Evolutionary conservation across 2,113 vertebrate genomes (phyloP), one percentile per base, ranked within the genome.

Genomic region (Actenoides hombroni): DNA sequence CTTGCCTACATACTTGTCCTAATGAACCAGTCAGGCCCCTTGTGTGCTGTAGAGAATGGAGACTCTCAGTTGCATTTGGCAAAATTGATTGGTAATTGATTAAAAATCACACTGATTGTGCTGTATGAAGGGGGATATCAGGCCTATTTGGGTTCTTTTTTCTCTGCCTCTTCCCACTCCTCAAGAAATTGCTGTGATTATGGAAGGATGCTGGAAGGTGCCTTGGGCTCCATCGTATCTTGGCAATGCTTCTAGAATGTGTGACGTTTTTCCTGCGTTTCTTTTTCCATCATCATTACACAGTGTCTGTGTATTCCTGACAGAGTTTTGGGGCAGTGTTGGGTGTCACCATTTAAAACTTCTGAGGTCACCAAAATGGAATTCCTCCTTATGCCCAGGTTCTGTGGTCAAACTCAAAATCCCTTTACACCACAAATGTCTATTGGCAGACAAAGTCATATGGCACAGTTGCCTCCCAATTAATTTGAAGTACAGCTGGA

Each of bases 201-300:
- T 26, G 28, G 65, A 78, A 67, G 23, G 39, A 33, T 67, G 9
- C 44, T 60, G 44, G 65, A 77, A 46, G 28, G 71, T 70, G 23
- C 0, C 0, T 11, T 67, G 73, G 51, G 29, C 33, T 76, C 26
- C 37, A 13, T 24, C 1, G 0, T 83, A 23, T 71, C 83, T 53
- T 78, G 44, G 57, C 67, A 39, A 11, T 78, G 39, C 65, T 88
- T 37, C 33, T 65, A 40, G 42, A 53, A 48, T 5, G 11, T 11
- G 28, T 10, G 20, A 71, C 44, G 23, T 71, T 51, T 14, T 14
- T 24, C 42, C 24, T 77, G 9, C 6, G 5, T 71, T 51, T 71
- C 13, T 40, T 88, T 70, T 39, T 35, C 46, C 39, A 14, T 26
- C 35, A 25, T 37, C 44, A 31, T 64, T 25, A 19, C 40, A 14